Conservation (phyloP, 64 coral and sea anemone species). For the Exaiptasia diaphana region DNA sequence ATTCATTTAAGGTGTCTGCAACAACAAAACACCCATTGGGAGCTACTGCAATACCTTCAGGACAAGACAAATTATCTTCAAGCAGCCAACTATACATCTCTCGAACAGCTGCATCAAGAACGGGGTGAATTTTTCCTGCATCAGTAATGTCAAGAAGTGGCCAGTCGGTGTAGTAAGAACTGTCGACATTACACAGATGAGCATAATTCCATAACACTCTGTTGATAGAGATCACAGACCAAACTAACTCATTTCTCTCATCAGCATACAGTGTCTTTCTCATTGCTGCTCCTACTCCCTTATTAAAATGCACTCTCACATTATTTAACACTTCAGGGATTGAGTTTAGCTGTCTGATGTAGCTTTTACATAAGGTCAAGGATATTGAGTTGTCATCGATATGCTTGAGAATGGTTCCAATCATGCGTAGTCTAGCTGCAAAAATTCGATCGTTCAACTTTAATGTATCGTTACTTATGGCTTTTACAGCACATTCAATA, state of each 20-base stretch:
- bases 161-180: neutral
- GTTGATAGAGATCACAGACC: conserved; percentile 20
- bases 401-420: conserved; percentile 37
- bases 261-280: conserved; percentile 1
- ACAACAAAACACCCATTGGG: neutral
- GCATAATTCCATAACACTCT: neutral
- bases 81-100: neutral
- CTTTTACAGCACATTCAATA: conserved; percentile 22
- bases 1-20: conserved; percentile 16
- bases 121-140: neutral
- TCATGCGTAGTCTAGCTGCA: conserved; percentile 44
- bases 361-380: conserved; percentile 18
- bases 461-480: conserved; percentile 62
- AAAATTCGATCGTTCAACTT: conserved; percentile 24
- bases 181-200: neutral
- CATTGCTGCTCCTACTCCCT: neutral
- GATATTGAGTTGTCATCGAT: conserved; percentile 28
- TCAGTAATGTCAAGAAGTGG: conserved; percentile 3
- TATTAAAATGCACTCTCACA: neutral
- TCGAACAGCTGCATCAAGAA: neutral
- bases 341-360: conserved; percentile 44
- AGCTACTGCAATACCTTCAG: neutral
- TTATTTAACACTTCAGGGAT: neutral
- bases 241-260: neutral
- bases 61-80: neutral